Percentiles rank a stretch among this genome's conserved stretches.
phyloP scores from a whole-genome alignment of 2,113 vertebrate species.

The Phodopus roborovskii region DNA sequence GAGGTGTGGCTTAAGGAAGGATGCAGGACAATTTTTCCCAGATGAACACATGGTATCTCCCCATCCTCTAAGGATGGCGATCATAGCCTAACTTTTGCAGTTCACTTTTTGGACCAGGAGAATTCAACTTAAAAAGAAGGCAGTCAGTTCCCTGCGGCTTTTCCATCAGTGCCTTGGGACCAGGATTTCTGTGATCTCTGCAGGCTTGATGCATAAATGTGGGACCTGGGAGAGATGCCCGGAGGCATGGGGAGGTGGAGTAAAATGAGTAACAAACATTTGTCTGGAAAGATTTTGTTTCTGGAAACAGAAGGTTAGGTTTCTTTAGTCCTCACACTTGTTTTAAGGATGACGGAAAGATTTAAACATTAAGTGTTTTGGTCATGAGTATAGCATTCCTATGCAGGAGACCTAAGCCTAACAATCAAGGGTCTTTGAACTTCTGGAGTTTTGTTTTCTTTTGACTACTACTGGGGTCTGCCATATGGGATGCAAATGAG shows the following conservation, averaged over 20 bases:
- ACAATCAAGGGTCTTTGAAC: not conserved
- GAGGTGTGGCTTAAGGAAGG: not conserved
- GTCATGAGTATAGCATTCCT: not conserved
- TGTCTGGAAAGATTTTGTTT: not conserved
- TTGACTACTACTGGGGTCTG: not conserved
- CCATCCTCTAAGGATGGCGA: not conserved
- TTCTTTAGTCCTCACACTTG: not conserved
- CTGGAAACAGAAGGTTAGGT: not conserved
- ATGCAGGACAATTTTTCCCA: accelerated
- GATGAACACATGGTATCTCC: not conserved
- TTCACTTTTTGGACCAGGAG: not conserved
- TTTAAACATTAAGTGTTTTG: not conserved
- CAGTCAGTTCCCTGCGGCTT: not conserved
- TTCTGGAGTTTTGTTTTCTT: not conserved
- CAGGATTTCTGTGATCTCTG: not conserved
- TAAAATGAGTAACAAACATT: not conserved
- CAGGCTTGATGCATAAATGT: not conserved
- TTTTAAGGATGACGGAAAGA: not conserved
- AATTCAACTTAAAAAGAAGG: not conserved
- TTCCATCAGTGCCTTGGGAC: not conserved
- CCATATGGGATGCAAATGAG: not conserved
- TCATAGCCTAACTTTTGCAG: not conserved
- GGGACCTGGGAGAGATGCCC: not conserved
- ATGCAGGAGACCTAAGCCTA: not conserved
- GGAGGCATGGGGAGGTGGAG: not conserved